phyloP scores from a whole-genome alignment of 1,140 invertebrate species.

The Drosophila chauvacae region DNA sequence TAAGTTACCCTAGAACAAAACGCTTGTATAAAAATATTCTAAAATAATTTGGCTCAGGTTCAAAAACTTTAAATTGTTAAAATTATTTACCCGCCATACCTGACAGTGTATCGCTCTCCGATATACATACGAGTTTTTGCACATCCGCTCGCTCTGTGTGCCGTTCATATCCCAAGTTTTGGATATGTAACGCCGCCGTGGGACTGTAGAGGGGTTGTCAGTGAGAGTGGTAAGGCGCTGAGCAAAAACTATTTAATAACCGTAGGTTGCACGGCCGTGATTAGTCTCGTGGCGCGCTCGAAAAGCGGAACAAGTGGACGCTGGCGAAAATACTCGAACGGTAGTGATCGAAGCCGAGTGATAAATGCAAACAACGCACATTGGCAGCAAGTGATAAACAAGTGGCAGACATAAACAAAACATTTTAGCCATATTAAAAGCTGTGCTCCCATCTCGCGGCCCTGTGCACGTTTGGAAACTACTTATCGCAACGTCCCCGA shows the following conservation, averaged over 20 bases:
- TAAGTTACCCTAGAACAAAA: constrained; percentile 1
- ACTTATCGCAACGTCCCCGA: constrained; percentile 4
- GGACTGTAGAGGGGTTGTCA: constrained; percentile 20
- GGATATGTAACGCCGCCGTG: constrained; percentile 14
- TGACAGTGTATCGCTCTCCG: constrained; percentile 17
- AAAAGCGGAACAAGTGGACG: constrained; percentile 22
- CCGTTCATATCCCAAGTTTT: constrained; percentile 18
- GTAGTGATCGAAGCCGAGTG: constrained; percentile 43
- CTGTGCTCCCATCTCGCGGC: constrained; percentile 1
- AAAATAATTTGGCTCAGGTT: not conserved
- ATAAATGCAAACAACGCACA: constrained; percentile 63
- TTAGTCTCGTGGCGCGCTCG: constrained; percentile 60
- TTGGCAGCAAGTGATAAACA: constrained; percentile 28
- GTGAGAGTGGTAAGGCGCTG: constrained; percentile 13
- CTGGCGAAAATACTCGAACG: constrained; percentile 6
- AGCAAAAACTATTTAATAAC: constrained; percentile 73
- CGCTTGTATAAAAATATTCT: not conserved
- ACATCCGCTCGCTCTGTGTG: constrained; percentile 24
- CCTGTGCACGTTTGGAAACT: not conserved
- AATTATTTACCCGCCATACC: not conserved
- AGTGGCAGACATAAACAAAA: constrained; percentile 18
- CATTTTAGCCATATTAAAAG: constrained; percentile 28
- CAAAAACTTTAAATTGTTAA: not conserved
- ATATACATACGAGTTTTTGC: constrained; percentile 1
- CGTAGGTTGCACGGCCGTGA: constrained; percentile 52